Evolutionary conservation across 2,888 invertebrate genomes (phyloP).

Genomic region (Cheilosia variabilis): DNA sequence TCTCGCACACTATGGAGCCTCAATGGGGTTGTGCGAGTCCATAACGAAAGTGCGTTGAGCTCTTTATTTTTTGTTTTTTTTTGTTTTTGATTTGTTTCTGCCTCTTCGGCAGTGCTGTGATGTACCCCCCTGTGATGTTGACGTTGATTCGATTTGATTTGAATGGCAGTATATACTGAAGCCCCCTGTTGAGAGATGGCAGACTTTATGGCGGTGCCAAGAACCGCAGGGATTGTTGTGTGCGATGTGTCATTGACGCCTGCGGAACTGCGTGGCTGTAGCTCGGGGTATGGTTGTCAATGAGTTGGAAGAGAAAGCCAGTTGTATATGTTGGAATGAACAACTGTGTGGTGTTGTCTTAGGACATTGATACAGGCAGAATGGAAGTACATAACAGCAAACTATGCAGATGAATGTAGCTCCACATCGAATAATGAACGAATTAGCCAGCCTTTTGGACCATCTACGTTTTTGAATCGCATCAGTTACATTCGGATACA

Average conservation of each 20-base stretch:
- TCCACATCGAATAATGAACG: too few relatives aligned
- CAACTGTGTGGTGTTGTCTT: too few relatives aligned
- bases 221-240: slow-evolving; percentile 46
- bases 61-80: slow-evolving; percentile 1
- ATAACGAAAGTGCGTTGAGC: slow-evolving; percentile 54
- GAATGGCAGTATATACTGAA: slow-evolving; percentile 40
- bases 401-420: too few relatives aligned
- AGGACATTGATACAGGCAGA: too few relatives aligned
- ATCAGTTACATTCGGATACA: too few relatives aligned
- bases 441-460: too few relatives aligned
- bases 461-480: too few relatives aligned
- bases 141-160: slow-evolving; percentile 72
- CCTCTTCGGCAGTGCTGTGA: slow-evolving; percentile 20
- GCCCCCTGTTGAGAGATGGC: slow-evolving; percentile 55
- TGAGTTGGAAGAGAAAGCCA: too few relatives aligned
- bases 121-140: slow-evolving; percentile 44
- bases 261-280: neutral
- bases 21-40: slow-evolving; percentile 15
- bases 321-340: too few relatives aligned
- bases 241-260: slow-evolving; percentile 46
- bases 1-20: slow-evolving; percentile 10
- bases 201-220: slow-evolving; percentile 61
- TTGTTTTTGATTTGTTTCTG: neutral
- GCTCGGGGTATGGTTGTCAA: too few relatives aligned
- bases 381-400: too few relatives aligned